Conservation (phyloP, 2,113 vertebrate genomes). For the Silurus asotus region DNA sequence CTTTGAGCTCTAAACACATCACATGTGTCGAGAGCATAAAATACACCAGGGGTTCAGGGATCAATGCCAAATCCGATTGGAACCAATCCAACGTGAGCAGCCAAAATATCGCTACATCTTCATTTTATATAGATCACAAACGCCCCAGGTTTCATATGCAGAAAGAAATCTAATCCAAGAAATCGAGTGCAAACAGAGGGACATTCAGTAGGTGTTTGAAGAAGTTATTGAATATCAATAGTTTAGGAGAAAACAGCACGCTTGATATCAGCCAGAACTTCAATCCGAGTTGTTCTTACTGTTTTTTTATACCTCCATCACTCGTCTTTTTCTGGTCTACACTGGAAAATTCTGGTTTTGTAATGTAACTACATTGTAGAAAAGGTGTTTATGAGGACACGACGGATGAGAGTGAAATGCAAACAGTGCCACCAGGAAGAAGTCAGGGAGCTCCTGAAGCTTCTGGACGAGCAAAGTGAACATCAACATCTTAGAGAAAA, state of each 20-base stretch:
- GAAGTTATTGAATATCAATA: background rate
- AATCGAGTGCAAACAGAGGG: background rate
- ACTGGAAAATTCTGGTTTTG: background rate
- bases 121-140: background rate
- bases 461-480: background rate
- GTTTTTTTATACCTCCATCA: background rate
- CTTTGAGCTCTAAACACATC: conserved; percentile 13
- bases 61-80: conserved; percentile 4
- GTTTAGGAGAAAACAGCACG: background rate
- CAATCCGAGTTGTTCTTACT: background rate
- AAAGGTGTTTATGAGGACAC: background rate
- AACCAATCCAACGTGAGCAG: background rate
- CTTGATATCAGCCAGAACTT: background rate
- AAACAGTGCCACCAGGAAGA: background rate
- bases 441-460: conserved; percentile 6
- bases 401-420: background rate
- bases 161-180: background rate
- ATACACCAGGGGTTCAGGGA: background rate
- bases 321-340: background rate
- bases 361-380: background rate
- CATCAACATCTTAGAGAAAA: background rate
- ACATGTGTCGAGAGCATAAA: background rate
- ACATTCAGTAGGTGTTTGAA: background rate
- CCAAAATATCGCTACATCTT: background rate
- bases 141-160: background rate